Evolutionary conservation across 1,140 invertebrate species (phyloP).

Genomic region (Aphaenogaster ashmeadi): DNA sequence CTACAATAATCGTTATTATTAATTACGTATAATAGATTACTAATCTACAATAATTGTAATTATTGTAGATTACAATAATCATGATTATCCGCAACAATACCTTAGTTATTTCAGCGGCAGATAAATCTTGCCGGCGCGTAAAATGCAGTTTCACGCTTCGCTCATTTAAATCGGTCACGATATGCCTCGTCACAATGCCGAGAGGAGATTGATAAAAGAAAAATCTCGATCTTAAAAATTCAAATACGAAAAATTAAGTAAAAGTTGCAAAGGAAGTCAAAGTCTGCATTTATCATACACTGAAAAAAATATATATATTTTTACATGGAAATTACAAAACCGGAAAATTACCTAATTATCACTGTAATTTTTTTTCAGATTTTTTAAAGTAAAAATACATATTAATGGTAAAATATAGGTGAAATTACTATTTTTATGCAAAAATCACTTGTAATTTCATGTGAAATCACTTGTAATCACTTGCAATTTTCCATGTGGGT

Average conservation of each 20-base stretch:
- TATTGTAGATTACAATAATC: background rate
- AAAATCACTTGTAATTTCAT: too few relatives aligned
- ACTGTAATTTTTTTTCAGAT: too few relatives aligned
- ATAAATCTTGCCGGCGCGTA: background rate
- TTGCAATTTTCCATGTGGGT: too few relatives aligned
- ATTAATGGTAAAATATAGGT: too few relatives aligned
- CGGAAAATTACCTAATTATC: too few relatives aligned
- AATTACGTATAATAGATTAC: too few relatives aligned
- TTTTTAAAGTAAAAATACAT: too few relatives aligned
- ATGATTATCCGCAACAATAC: background rate
- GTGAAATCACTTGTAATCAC: too few relatives aligned
- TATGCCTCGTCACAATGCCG: background rate
- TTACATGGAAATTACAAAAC: too few relatives aligned
- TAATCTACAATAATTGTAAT: constrained; percentile 26
- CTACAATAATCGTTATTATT: constrained; percentile 4
- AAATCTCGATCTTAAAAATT: constrained; percentile 11
- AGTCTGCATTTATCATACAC: background rate
- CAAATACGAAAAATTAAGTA: background rate
- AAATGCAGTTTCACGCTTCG: background rate
- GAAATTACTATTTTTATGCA: too few relatives aligned
- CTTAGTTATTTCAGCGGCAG: background rate
- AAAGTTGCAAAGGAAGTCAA: background rate
- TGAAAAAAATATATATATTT: too few relatives aligned
- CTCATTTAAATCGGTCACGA: constrained; percentile 3
- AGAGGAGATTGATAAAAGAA: background rate